Conservation (phyloP, 2,797 vertebrate species). For the Molossus alvarezi region DNA sequence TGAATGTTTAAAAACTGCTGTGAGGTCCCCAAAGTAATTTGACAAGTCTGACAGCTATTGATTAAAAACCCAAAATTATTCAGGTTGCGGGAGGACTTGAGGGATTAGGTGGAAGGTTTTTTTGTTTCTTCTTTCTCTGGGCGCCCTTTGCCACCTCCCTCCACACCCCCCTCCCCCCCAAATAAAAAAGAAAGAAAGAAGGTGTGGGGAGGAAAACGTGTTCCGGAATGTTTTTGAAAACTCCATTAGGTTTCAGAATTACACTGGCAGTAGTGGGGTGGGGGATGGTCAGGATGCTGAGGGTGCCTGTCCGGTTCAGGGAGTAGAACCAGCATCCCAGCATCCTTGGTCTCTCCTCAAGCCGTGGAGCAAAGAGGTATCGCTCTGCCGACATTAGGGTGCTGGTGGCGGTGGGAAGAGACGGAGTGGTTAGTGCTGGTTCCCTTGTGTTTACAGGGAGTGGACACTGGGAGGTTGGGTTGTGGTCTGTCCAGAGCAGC, state of each 20-base stretch:
- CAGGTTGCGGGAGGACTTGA: conserved; percentile 89
- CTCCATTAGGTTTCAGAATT: conserved; percentile 85
- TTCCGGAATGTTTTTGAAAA: conserved; percentile 85
- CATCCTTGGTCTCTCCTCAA: not conserved
- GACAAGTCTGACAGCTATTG: conserved; percentile 93
- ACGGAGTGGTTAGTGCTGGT: rapidly evolving
- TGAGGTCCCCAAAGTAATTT: conserved; percentile 92
- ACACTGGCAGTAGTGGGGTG: conserved; percentile 66
- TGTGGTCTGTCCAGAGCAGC: not conserved
- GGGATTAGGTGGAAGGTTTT: conserved; percentile 90
- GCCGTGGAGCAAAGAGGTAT: not conserved
- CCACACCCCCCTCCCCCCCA: rapidly evolving
- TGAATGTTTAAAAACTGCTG: conserved; percentile 93
- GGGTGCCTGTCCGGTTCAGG: not conserved
- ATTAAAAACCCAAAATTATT: conserved; percentile 92
- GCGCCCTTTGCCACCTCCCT: conserved; percentile 3
- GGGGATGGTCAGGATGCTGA: not conserved
- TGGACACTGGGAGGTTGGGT: not conserved
- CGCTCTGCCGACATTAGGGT: rapidly evolving
- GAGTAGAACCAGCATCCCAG: too few species aligned
- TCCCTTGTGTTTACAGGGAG: not conserved
- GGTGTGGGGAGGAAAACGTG: conserved; percentile 87
- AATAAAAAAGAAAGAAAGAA: conserved; percentile 79
- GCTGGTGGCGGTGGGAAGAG: rapidly evolving
- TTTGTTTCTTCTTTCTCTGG: conserved; percentile 78